Evolutionary conservation across 2,888 invertebrate species (phyloP).

Genomic region (Nemoura dubitans): DNA sequence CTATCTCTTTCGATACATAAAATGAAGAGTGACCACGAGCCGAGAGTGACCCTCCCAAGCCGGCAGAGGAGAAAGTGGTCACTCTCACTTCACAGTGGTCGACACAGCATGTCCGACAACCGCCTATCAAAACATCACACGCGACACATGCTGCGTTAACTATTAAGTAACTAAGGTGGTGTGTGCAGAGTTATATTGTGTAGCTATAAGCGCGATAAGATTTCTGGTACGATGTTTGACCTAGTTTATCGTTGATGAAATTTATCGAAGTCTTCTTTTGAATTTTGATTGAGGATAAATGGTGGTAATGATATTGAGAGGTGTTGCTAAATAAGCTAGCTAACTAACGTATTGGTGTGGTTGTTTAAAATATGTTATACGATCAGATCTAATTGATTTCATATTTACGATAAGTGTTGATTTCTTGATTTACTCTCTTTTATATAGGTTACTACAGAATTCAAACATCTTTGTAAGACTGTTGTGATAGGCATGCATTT

Average conservation of each 20-base stretch:
- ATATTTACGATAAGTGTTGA: too few species aligned
- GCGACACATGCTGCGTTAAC: neutral
- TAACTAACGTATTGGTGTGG: too few species aligned
- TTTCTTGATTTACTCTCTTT: too few species aligned
- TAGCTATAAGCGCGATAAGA: neutral
- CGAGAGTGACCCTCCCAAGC: neutral
- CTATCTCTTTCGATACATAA: neutral
- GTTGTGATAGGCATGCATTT: too few species aligned
- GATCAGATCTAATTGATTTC: too few species aligned
- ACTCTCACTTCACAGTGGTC: neutral
- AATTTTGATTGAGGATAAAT: neutral
- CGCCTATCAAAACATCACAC: neutral
- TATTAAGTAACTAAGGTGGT: neutral
- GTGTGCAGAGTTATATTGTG: too few species aligned
- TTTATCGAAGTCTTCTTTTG: neutral
- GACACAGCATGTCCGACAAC: too few species aligned
- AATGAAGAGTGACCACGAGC: conserved; percentile 7
- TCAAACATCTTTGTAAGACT: too few species aligned
- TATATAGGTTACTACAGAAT: too few species aligned
- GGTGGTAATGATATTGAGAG: too few species aligned
- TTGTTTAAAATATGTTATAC: too few species aligned
- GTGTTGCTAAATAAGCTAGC: too few species aligned
- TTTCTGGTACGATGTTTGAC: neutral
- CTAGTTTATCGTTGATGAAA: neutral
- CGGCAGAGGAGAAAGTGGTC: conserved; percentile 7